These are phyloP conservation scores for Ceuthmochares aereus DNA, from an alignment of 2,113 vertebrate genomes.

Conservation along the genomic window DNA sequence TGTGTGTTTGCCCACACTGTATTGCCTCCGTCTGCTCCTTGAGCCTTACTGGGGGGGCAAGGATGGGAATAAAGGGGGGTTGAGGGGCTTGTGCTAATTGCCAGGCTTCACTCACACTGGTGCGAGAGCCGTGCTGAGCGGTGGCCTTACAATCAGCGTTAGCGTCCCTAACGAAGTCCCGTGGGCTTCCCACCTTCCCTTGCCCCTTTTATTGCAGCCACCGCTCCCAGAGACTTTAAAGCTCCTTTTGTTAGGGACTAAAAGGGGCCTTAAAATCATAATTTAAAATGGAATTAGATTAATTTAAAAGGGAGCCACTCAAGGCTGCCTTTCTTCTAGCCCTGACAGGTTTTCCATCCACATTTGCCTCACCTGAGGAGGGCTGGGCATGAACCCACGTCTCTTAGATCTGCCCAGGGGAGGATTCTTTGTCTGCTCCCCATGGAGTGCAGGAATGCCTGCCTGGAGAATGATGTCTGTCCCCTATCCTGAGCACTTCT, in stretches of 20 bases:
- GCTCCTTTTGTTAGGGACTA: slow-evolving; percentile 41
- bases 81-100: neutral
- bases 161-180: slow-evolving; percentile 38
- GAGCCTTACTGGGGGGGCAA: neutral
- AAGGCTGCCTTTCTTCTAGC: slow-evolving; percentile 2
- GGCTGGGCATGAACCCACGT: neutral
- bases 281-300: slow-evolving; percentile 25
- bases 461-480: fast-evolving
- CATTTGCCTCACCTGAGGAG: neutral
- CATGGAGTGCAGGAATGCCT: neutral
- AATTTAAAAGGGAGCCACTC: neutral
- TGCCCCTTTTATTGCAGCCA: neutral
- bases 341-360: neutral
- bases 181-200: slow-evolving; percentile 10
- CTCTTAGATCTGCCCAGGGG: neutral
- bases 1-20: fast-evolving
- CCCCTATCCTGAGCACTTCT: neutral
- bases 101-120: neutral
- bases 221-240: slow-evolving; percentile 13
- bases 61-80: neutral
- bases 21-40: neutral
- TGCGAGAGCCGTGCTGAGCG: neutral
- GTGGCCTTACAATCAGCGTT: neutral
- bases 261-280: neutral
- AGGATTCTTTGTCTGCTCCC: neutral